Evolutionary conservation across 2,888 invertebrate genomes (phyloP).

Genomic region (Callyntrura sp.): DNA sequence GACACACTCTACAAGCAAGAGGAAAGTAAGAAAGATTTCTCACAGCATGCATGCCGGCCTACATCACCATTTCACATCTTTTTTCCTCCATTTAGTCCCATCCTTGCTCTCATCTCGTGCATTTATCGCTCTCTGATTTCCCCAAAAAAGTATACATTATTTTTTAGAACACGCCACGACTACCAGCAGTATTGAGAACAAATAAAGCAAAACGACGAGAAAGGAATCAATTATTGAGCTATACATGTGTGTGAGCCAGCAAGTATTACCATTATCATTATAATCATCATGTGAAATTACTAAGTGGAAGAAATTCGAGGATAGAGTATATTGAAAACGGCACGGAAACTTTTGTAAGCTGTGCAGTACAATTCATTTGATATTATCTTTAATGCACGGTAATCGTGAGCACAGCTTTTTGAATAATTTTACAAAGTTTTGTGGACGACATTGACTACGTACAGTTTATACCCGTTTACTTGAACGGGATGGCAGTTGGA

Average conservation of each 20-base stretch:
- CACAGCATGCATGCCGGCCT: constrained; percentile 80
- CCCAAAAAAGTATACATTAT: constrained; percentile 65
- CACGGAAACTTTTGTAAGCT: neutral
- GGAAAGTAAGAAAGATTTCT: constrained; percentile 66
- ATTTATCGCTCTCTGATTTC: constrained; percentile 82
- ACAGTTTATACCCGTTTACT: no score
- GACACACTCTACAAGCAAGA: constrained; percentile 44
- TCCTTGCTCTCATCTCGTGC: constrained; percentile 79
- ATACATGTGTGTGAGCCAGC: constrained; percentile 61
- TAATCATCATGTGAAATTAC: constrained; percentile 44
- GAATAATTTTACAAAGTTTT: neutral
- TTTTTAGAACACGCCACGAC: constrained; percentile 13
- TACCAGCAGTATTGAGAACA: neutral
- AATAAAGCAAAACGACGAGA: constrained; percentile 23
- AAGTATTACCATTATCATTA: constrained; percentile 12
- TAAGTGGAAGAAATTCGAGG: constrained; percentile 39
- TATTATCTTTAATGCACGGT: neutral
- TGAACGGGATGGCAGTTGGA: neutral
- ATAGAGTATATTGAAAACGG: neutral
- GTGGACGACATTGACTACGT: no score
- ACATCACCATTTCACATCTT: constrained; percentile 79
- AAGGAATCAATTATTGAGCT: constrained; percentile 79
- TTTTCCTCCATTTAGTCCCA: constrained; percentile 81
- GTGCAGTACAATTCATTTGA: neutral
- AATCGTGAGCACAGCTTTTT: neutral